These are phyloP conservation scores for Chondrilla cf. caribensis DNA, from an alignment of 37 sponge, comb jelly and placozoan genomes.

Conservation along the genomic window DNA sequence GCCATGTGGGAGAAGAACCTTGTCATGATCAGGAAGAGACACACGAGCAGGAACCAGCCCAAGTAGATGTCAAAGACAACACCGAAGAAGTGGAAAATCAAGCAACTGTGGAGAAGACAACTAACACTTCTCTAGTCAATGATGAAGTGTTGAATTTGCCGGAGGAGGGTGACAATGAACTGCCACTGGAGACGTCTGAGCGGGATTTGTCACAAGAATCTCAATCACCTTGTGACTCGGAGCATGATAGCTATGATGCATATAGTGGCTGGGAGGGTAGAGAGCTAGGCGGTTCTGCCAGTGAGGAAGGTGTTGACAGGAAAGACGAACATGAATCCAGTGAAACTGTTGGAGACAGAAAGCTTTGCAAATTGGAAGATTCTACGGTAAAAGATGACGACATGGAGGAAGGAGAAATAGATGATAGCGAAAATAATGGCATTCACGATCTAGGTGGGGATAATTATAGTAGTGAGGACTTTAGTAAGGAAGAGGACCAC, in stretches of 20 bases:
- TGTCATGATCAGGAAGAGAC: background rate
- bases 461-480: background rate
- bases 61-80: background rate
- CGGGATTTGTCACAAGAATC: background rate
- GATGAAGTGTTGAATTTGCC: too few relatives aligned
- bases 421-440: background rate
- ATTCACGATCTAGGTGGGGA: background rate
- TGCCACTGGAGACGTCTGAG: background rate
- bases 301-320: background rate
- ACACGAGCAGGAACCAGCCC: background rate
- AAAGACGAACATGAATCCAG: background rate
- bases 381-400: background rate
- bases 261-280: conserved; percentile 21
- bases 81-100: background rate
- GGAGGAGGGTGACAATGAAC: background rate
- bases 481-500: background rate
- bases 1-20: background rate
- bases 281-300: background rate
- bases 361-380: background rate
- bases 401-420: background rate
- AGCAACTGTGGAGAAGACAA: background rate
- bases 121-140: too few relatives aligned
- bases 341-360: background rate
- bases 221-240: background rate
- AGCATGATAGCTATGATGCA: background rate